Base-by-base conservation (phyloP, 2,113 vertebrate genomes). In the Oxyruncus cristatus region DNA sequence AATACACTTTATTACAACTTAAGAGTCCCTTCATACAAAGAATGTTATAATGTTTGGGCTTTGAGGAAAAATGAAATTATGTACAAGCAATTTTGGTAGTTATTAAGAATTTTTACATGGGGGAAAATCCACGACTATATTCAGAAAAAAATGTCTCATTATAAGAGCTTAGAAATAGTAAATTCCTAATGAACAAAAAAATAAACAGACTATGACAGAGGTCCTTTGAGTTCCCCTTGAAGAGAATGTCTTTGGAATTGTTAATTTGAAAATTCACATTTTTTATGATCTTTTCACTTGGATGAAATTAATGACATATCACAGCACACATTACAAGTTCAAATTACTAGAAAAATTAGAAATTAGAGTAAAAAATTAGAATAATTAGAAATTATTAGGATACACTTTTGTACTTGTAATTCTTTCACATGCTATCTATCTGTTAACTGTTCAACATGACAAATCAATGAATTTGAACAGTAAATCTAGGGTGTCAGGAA, bases 301-400 rank as follows among this genome's bases (percentile, higher is more conserved):
- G 1, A 49, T 79, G 30, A 15, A 44, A 52, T 37, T 49, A 76
- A 73, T 53, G 24, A 28, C 12, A 11, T 39, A 55, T 50, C 1
- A 0, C 6, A 84, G 11, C n/a, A 58, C 27, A 28, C 3, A 55
- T 39, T 72, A 20, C 1, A 65, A 23, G 1, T 52, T 65, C 4
- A 76, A 67, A 68, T 23, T 65, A 12, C 49, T 50, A 58, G 32
- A 74, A 11, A 46, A 67, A 46, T 7, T 44, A 52, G 14, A 58
- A 9, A 37, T 44, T 13, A 44, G 3, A 27, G n/a, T 2, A 23
- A 37, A 49, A 58, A 37, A 41, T 23, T 5, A 41, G 9, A 56
- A 49, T 32, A 50, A 44, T 16, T 9, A 14, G 4, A 78, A 59
- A 65, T 47, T 71, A 73, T 68, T 58, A 61, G 17, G 22, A 82